Conservation (phyloP, 1,140 invertebrate genomes). For the Oedothorax gibbosus region DNA sequence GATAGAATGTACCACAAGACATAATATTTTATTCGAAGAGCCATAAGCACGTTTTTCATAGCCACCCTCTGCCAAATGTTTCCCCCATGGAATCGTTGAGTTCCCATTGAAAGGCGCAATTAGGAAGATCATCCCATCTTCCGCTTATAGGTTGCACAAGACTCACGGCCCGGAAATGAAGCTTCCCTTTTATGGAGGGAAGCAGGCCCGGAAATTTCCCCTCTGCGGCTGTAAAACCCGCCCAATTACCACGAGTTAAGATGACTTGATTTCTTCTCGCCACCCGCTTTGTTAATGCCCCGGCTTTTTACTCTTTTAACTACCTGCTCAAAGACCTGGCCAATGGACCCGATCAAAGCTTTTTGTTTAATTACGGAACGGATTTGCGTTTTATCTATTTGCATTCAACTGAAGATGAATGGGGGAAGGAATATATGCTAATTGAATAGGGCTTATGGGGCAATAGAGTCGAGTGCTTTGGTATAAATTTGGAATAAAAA, state of each 20-base stretch:
- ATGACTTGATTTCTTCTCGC: slow-evolving; percentile 53
- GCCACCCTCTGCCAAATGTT: no score
- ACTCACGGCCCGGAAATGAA: slow-evolving; percentile 55
- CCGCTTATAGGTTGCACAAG: slow-evolving; percentile 40
- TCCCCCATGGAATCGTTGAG: no score
- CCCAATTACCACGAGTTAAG: slow-evolving; percentile 56
- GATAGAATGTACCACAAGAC: no score
- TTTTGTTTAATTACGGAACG: slow-evolving; percentile 49
- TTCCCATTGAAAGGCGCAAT: slow-evolving; percentile 50
- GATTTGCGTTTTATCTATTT: no score
- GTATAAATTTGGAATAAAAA: no score
- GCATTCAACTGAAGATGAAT: no score
- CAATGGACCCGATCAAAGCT: slow-evolving; percentile 45
- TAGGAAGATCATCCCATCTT: slow-evolving; percentile 57
- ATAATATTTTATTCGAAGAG: no score
- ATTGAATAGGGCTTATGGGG: no score
- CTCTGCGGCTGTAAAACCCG: slow-evolving; percentile 57
- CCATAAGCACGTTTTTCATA: no score
- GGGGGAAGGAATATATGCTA: no score
- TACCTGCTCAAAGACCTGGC: slow-evolving; percentile 39
- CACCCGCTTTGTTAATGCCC: slow-evolving; percentile 37
- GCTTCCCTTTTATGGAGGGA: slow-evolving; percentile 54
- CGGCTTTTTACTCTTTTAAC: slow-evolving; percentile 51
- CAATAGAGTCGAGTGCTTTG: no score
- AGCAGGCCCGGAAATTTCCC: slow-evolving; percentile 55